phyloP scores from a whole-genome alignment of 2,113 vertebrate genomes.

The Toxotes jaculatrix region DNA sequence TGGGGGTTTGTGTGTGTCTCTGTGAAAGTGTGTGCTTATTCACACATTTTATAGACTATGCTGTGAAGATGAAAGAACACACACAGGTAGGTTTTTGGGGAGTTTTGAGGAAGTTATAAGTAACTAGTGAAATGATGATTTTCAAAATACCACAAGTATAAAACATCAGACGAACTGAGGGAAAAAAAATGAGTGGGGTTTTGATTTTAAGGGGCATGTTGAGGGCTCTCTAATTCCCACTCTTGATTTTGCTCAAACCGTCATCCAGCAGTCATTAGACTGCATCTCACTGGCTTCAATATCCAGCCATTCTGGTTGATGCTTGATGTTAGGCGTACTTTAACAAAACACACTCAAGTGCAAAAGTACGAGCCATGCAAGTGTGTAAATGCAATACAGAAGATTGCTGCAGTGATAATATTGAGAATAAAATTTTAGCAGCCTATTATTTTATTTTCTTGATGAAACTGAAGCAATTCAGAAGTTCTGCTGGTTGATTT shows the following conservation, averaged over 20 bases:
- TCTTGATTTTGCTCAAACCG: slow-evolving; percentile 1
- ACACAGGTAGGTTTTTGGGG: background rate
- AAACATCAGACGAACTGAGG: background rate
- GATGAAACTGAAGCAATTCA: background rate
- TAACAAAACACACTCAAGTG: background rate
- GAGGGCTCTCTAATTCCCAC: background rate
- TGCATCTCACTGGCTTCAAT: slow-evolving; percentile 1
- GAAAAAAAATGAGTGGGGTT: slow-evolving; percentile 1
- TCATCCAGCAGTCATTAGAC: slow-evolving; percentile 6
- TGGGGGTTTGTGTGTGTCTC: slow-evolving; percentile 31
- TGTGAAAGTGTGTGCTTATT: slow-evolving; percentile 50
- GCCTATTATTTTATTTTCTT: background rate
- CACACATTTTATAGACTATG: slow-evolving; percentile 53
- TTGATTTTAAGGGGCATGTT: slow-evolving; percentile 2
- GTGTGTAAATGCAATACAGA: background rate
- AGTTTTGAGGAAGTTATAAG: background rate
- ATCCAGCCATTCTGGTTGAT: background rate
- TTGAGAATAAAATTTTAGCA: slow-evolving; percentile 18
- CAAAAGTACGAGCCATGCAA: background rate
- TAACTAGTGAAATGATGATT: background rate
- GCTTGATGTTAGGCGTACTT: background rate
- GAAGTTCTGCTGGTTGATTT: background rate
- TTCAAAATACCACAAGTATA: slow-evolving; percentile 9
- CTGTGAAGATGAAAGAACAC: slow-evolving; percentile 33
- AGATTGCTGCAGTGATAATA: background rate